phyloP scores from a whole-genome alignment of 1,140 invertebrate species.

The Cataglyphis hispanica region DNA sequence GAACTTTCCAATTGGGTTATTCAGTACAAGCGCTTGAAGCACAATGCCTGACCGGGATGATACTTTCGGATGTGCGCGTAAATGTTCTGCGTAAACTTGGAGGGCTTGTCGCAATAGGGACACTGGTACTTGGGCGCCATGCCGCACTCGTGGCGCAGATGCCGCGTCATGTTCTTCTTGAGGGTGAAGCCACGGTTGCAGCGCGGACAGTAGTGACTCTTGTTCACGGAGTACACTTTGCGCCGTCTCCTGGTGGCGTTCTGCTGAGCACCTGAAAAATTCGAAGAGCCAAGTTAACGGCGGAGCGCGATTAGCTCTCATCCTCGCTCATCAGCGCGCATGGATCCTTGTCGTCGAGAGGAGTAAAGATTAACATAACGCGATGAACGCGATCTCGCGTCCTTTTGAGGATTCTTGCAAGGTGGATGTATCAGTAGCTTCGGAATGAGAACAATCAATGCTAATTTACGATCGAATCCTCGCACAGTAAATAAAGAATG shows the following conservation, averaged over 20 bases:
- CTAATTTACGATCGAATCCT: background rate
- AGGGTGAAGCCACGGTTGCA: conserved; percentile 78
- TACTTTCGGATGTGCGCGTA: conserved; percentile 80
- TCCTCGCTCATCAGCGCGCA: conserved; percentile 14
- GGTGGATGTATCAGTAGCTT: background rate
- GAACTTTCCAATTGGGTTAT: too few species aligned
- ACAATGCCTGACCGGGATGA: conserved; percentile 70
- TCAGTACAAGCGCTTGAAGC: conserved; percentile 69
- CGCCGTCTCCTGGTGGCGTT: conserved; percentile 48
- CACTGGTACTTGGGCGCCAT: conserved; percentile 87
- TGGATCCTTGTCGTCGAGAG: conserved; percentile 83
- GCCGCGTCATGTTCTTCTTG: conserved; percentile 87
- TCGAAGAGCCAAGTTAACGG: conserved; percentile 59
- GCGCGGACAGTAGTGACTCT: conserved; percentile 77
- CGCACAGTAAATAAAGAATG: background rate
- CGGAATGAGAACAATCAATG: conserved; percentile 39
- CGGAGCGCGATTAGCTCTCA: background rate
- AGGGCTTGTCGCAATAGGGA: conserved; percentile 84
- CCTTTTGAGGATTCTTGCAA: background rate
- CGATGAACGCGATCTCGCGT: background rate
- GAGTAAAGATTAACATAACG: background rate
- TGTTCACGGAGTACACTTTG: conserved; percentile 69
- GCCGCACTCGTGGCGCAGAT: conserved; percentile 87
- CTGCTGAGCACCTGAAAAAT: conserved; percentile 71
- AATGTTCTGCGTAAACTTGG: conserved; percentile 82